These are phyloP conservation scores for Probaryconus sp. DNA, from an alignment of 1,140 invertebrate species.

Conservation along the genomic window DNA sequence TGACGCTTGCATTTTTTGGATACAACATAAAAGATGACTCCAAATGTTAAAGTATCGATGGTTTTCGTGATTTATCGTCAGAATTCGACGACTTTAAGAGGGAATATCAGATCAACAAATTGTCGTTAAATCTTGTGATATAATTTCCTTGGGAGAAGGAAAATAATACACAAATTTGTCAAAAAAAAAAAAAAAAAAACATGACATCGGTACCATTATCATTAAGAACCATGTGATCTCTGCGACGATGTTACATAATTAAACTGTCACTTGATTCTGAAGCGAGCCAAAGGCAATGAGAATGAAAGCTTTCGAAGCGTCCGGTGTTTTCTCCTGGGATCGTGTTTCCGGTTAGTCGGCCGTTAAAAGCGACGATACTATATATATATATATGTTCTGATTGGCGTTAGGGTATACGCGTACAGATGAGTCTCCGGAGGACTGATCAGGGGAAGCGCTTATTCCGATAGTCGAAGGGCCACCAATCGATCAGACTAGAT, in stretches of 20 bases:
- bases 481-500: conserved; percentile 55
- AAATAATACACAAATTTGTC: no score
- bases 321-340: conserved; percentile 59
- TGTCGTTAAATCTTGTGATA: no score
- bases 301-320: conserved; percentile 52
- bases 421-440: conserved; percentile 62
- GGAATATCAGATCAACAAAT: no score
- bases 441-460: conserved; percentile 56
- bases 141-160: no score
- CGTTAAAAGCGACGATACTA: conserved; percentile 58
- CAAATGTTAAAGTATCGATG: conserved; percentile 10
- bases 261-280: conserved; percentile 54
- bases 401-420: conserved; percentile 58
- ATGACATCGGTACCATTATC: no score
- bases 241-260: conserved; percentile 48
- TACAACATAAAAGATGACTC: conserved; percentile 27
- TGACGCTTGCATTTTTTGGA: conserved; percentile 47
- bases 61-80: neutral
- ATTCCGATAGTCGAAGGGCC: conserved; percentile 35
- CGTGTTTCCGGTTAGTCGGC: conserved; percentile 61
- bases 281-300: conserved; percentile 42
- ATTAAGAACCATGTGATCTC: no score
- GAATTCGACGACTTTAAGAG: no score
- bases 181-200: no score
- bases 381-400: conserved; percentile 58